Base-by-base conservation (phyloP, 2,888 invertebrate species). In the Frankliniella fusca region DNA sequence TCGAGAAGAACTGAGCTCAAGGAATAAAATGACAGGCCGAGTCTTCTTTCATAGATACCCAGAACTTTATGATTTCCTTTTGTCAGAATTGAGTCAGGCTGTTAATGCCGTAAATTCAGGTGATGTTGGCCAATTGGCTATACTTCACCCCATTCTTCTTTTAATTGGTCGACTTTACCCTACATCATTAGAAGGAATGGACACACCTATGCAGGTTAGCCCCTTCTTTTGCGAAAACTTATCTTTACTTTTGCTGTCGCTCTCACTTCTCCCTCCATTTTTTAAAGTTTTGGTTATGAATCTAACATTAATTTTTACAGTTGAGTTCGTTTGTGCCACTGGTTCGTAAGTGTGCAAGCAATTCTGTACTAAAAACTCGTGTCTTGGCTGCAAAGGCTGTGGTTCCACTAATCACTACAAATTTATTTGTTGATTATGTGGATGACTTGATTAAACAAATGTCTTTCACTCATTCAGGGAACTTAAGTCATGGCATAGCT, bases 41-140 rank as follows among this genome's bases (percentile, higher is more conserved):
- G 92, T 95, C 80, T 97, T 98, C 89, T 96, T 96, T 88, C 90
- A 93, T 84, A 90, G 90, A 83, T 93, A 91, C 87, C 92, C 93
- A n/a, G 87, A 88, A n/a, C 88, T 94, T 28, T 90, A 91, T 86
- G 88, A 89, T 18, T 93, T 93, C 85, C 89, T 92, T 81, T 85
- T 91, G 54, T 84, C 88, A 28, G 90, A 91, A 85, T 86, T 92
- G 20, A 84, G 85, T 82, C 85, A 84, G 28, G 84, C 85, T 23
- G 82, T 83, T 9, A 81, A 82, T 38, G 83, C 80, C 70, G 65
- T 81, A 9, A 38, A 49, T 11, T 27, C 50, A 87, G 7, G 18
- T 12, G 81, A 80, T 5, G 27, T 65, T 8, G 50, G n/a, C 3
- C 28, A 27, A 85, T 86, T 81, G 79, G 82, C 20, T 81, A 80